Conservation (phyloP, 2,113 vertebrate species). For the Notothenia coriiceps region DNA sequence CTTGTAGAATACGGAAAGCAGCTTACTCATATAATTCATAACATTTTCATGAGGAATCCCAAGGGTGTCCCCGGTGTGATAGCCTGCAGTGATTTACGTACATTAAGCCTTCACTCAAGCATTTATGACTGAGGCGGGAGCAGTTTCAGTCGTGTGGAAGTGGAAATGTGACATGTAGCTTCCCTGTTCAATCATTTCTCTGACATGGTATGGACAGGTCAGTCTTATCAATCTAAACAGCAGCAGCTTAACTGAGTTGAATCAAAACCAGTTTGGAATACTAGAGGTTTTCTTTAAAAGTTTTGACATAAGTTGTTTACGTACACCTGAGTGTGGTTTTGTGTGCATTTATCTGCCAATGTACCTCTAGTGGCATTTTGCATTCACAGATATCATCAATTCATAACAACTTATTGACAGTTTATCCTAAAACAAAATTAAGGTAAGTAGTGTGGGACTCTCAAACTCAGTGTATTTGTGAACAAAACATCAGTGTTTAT, state of each 20-base stretch:
- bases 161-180: background rate
- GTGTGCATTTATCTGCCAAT: background rate
- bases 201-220: background rate
- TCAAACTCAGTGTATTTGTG: slow-evolving; percentile 7
- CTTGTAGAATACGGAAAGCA: background rate
- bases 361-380: background rate
- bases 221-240: background rate
- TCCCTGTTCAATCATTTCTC: slow-evolving; percentile 7
- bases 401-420: background rate
- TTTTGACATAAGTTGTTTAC: background rate
- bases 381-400: background rate
- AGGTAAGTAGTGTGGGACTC: background rate
- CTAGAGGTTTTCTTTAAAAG: too few relatives aligned
- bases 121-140: slow-evolving; percentile 9
- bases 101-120: background rate
- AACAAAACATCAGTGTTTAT: slow-evolving; percentile 56
- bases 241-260: background rate
- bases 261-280: background rate
- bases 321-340: background rate
- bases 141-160: background rate
- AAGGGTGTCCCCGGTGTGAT: background rate
- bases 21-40: slow-evolving; percentile 21
- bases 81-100: slow-evolving; percentile 7
- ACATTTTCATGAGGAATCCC: slow-evolving; percentile 24
- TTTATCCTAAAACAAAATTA: background rate